phyloP scores from a whole-genome alignment of 2,797 vertebrate genomes.

The Bradypus variegatus region DNA sequence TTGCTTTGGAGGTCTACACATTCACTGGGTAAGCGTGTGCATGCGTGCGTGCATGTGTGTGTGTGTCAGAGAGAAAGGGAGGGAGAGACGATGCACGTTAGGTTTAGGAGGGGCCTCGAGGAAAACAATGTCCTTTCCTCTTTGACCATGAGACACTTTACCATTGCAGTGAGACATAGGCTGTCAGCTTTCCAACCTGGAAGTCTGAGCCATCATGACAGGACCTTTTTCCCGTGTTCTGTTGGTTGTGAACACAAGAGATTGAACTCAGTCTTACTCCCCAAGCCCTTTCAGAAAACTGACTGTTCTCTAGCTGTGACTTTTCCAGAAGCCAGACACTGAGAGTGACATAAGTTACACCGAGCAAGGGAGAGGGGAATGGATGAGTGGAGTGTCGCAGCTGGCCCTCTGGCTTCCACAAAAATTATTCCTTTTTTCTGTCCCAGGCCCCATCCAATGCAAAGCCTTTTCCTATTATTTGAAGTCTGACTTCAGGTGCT shows the following conservation, averaged over 20 bases:
- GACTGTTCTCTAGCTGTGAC: background rate
- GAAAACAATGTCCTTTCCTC: background rate
- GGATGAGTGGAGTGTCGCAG: fast-evolving
- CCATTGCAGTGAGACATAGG: fast-evolving
- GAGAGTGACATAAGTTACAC: too few species aligned
- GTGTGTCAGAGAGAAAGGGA: fast-evolving
- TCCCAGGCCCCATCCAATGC: background rate
- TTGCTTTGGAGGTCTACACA: conserved; percentile 93
- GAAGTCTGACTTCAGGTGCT: background rate
- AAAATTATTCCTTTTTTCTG: background rate
- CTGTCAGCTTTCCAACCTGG: background rate
- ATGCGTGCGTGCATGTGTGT: background rate
- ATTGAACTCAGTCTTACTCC: background rate
- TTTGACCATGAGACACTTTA: fast-evolving
- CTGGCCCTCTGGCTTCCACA: background rate
- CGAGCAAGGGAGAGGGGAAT: background rate
- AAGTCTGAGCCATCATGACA: background rate
- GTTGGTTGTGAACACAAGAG: background rate
- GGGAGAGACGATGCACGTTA: fast-evolving
- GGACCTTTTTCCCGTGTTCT: background rate
- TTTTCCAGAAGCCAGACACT: background rate
- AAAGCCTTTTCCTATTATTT: background rate
- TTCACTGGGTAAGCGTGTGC: conserved; percentile 88
- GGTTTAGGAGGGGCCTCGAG: background rate
- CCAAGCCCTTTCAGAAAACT: background rate